phyloP scores from a whole-genome alignment of 2,888 invertebrate species.

The Euzophera pinguis region DNA sequence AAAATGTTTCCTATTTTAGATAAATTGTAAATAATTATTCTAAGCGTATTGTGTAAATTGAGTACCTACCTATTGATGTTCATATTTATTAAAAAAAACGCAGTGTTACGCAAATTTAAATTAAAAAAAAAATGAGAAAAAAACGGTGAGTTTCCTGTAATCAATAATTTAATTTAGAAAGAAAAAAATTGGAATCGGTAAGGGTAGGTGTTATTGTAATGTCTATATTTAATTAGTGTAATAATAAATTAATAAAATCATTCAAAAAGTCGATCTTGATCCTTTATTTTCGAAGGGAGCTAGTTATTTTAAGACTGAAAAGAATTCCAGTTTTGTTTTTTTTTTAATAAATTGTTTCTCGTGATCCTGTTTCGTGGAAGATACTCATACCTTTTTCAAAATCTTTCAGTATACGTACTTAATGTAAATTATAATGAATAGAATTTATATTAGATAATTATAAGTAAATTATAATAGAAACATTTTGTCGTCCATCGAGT shows the following conservation, averaged over 20 bases:
- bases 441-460: conserved; percentile 78
- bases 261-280: conserved; percentile 37
- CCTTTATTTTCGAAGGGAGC: conserved; percentile 44
- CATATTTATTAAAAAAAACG: conserved; percentile 59
- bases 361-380: conserved; percentile 47
- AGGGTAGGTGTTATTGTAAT: conserved; percentile 67
- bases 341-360: conserved; percentile 41
- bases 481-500: conserved; percentile 67
- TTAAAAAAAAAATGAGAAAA: conserved; percentile 40
- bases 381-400: conserved; percentile 70
- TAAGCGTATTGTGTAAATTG: conserved; percentile 70
- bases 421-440: conserved; percentile 70
- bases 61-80: conserved; percentile 76
- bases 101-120: conserved; percentile 47
- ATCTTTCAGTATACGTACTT: conserved; percentile 80
- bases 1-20: conserved; percentile 77
- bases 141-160: conserved; percentile 78
- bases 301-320: conserved; percentile 76
- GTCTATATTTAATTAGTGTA: conserved; percentile 63
- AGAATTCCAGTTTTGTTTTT: conserved; percentile 71
- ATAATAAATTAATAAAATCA: conserved; percentile 50
- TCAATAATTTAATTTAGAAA: conserved; percentile 66
- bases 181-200: conserved; percentile 68
- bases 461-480: conserved; percentile 75
- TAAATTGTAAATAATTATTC: conserved; percentile 66